Percentiles rank a stretch among this genome's conserved stretches.
Evolutionary conservation across 2,888 invertebrate species (phyloP).

Genomic region (Drosophila histrio): DNA sequence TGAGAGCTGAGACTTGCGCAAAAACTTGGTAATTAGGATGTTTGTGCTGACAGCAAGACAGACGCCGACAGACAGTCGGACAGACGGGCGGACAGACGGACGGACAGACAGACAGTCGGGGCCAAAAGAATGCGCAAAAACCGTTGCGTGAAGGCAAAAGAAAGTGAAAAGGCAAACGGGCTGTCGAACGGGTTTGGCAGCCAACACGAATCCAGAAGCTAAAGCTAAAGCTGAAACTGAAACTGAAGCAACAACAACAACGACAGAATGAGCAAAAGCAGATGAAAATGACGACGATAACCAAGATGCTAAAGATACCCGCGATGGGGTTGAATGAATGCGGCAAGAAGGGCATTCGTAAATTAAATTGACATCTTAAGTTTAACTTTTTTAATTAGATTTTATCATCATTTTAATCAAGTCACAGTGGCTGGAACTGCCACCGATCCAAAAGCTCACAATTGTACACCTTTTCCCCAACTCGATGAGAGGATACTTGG

Average conservation of each 20-base stretch:
- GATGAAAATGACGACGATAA: neutral
- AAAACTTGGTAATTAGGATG: slow-evolving; percentile 79
- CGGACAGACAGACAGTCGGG: slow-evolving; percentile 2
- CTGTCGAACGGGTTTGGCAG: slow-evolving; percentile 47
- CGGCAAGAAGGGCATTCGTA: slow-evolving; percentile 3
- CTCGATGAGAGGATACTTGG: too few relatives aligned
- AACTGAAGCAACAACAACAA: neutral
- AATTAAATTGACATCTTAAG: slow-evolving; percentile 72
- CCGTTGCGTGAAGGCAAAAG: slow-evolving; percentile 18
- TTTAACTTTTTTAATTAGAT: slow-evolving; percentile 78
- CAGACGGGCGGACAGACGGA: slow-evolving; percentile 16
- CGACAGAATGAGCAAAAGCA: neutral
- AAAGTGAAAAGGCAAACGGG: slow-evolving; percentile 54
- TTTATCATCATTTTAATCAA: slow-evolving; percentile 75
- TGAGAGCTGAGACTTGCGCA: slow-evolving; percentile 47
- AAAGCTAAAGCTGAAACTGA: neutral
- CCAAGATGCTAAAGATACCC: slow-evolving; percentile 9
- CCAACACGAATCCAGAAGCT: neutral
- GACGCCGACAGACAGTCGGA: slow-evolving; percentile 14
- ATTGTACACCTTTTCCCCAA: neutral
- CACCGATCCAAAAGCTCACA: slow-evolving; percentile 4
- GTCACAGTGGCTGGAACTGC: slow-evolving; percentile 50
- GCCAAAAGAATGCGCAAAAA: slow-evolving; percentile 18
- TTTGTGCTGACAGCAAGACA: slow-evolving; percentile 67
- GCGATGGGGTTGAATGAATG: neutral